Percentiles rank a stretch among this genome's conserved stretches.
Conservation (phyloP, 1,140 invertebrate species). For the Drosophila tristis region DNA sequence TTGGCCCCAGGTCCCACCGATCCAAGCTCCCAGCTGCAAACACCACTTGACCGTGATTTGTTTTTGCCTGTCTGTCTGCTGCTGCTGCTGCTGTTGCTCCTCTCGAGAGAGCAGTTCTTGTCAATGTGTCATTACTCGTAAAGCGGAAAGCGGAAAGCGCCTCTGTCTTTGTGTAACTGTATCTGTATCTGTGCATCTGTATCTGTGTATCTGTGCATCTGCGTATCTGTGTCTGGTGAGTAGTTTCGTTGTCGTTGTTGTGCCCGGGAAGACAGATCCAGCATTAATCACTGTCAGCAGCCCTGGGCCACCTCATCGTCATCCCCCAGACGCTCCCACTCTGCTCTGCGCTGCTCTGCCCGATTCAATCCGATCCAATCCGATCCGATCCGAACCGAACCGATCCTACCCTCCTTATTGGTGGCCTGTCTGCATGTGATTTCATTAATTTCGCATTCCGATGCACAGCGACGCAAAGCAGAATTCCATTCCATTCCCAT, state of each 20-base stretch:
- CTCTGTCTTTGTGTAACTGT: no score
- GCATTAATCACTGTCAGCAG: slow-evolving; percentile 76
- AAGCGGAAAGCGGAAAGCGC: no score
- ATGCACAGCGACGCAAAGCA: slow-evolving; percentile 69
- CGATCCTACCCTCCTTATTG: slow-evolving; percentile 3
- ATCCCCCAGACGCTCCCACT: slow-evolving; percentile 2
- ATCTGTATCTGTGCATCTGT: not conserved
- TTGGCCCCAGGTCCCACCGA: slow-evolving; percentile 9
- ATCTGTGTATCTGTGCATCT: not conserved
- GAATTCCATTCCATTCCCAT: slow-evolving; percentile 57
- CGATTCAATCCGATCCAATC: no score
- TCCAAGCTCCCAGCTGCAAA: slow-evolving; percentile 36
- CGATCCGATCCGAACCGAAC: slow-evolving; percentile 3
- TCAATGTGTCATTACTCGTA: slow-evolving; percentile 33
- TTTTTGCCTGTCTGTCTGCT: slow-evolving; percentile 7
- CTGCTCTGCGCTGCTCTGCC: not conserved
- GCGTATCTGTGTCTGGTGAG: not conserved
- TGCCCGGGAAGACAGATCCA: slow-evolving; percentile 44
- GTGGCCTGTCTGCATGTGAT: slow-evolving; percentile 65
- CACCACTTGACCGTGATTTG: slow-evolving; percentile 54
- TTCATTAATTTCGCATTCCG: slow-evolving; percentile 81
- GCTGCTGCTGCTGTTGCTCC: no score
- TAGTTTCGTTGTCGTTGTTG: slow-evolving; percentile 22
- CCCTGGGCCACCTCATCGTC: slow-evolving; percentile 73
- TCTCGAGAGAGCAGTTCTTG: slow-evolving; percentile 1